Base-by-base conservation (phyloP, 2,888 invertebrate species). In the Drosophila rubida region DNA sequence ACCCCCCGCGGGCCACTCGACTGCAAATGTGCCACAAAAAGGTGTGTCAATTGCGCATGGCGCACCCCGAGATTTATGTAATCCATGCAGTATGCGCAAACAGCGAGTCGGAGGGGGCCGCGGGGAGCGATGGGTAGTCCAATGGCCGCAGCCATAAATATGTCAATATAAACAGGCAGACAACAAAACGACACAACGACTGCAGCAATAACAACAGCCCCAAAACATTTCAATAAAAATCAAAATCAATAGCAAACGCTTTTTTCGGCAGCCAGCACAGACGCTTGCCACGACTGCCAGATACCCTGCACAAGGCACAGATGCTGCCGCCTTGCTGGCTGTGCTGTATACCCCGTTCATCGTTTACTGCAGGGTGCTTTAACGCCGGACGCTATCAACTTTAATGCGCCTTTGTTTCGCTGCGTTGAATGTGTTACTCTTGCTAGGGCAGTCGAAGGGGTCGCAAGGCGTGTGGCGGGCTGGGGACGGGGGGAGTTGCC, bases 181-280 rank as follows among this genome's bases (percentile, higher is more conserved):
- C 68, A 70, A 30, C 49, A 49, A 30, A 27, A 27, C 57, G 16
- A 22, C 22, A 46, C 39, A 48, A 27, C 48, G 41, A 67, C 64
- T 60, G 66, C 78, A 81, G 69, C 75, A 70, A 64, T 50, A 64
- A 61, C 68, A 71, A 75, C 46, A 46, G 30, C 35, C 64, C 64
- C 62, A 66, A 77, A 88, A 87, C 88, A 83, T 86, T 84, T 82
- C 83, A 86, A 84, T 88, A 88, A 88, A 87, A 86, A 86, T 72
- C 78, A 80, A 85, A 83, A 81, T 73, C 75, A 85, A 86, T 70
- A 83, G 65, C 75, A 69, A 75, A 70, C 58, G 14, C 42, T 64
- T 32, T 11, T 53, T 66, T 57, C 16, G 6, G 53, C 37, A 59
- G 51, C 16, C 5, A 11, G 9, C 30, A 16, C 0, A 14, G 7